phyloP scores from a whole-genome alignment of 2,113 vertebrate species.

The Cololabis saira region DNA sequence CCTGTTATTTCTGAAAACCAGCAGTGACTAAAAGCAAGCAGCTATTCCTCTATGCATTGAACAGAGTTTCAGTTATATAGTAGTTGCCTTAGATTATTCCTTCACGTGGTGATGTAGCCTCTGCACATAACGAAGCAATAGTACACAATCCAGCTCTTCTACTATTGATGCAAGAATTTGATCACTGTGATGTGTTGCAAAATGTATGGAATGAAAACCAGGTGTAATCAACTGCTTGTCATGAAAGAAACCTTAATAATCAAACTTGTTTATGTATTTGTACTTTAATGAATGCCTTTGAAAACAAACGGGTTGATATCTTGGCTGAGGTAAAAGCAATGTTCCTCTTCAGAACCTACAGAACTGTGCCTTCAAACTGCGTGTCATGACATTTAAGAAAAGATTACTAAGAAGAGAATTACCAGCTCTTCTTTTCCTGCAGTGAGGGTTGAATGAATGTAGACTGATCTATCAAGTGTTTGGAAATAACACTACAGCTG shows the following conservation, averaged over 20 bases:
- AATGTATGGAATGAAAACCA: slow-evolving; percentile 22
- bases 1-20: slow-evolving; percentile 33
- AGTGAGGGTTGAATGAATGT: slow-evolving; percentile 23
- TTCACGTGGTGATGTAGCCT: background rate
- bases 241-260: slow-evolving; percentile 11
- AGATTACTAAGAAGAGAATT: slow-evolving; percentile 20
- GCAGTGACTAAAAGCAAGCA: slow-evolving; percentile 37
- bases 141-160: slow-evolving; percentile 2
- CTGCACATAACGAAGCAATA: slow-evolving; percentile 42
- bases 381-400: slow-evolving; percentile 16
- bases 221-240: slow-evolving; percentile 10
- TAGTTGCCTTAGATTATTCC: background rate
- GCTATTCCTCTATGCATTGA: slow-evolving; percentile 11
- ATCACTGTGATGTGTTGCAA: slow-evolving; percentile 41
- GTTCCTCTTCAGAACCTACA: slow-evolving; percentile 37
- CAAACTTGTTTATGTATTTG: slow-evolving; percentile 36
- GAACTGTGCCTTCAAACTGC: slow-evolving; percentile 53
- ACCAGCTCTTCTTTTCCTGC: slow-evolving; percentile 15
- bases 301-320: slow-evolving; percentile 32
- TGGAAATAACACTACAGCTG: background rate
- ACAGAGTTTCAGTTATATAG: background rate
- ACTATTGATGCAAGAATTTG: slow-evolving; percentile 14
- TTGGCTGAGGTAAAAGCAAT: slow-evolving; percentile 46
- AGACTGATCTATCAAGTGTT: slow-evolving; percentile 7
- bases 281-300: slow-evolving; percentile 51